Conservation (phyloP, 2,888 invertebrate genomes). For the Ctenicera cuprea region DNA sequence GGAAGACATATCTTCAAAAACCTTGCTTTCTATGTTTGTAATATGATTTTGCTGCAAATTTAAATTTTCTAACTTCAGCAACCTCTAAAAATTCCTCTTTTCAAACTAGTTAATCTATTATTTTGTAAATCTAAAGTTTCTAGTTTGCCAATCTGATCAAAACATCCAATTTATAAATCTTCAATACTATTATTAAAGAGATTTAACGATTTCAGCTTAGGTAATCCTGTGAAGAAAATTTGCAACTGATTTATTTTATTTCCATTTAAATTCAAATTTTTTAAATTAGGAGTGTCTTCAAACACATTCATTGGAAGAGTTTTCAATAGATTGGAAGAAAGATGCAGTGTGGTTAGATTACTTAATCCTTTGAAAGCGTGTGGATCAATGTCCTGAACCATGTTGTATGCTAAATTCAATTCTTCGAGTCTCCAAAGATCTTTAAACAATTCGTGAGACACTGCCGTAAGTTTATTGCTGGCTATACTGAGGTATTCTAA, state of each 20-base stretch:
- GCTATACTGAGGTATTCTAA: constrained; percentile 4
- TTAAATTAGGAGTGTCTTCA: neutral
- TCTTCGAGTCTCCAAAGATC: neutral
- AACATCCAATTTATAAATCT: constrained; percentile 47
- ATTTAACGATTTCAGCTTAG: neutral
- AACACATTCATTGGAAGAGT: neutral
- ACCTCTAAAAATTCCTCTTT: constrained; percentile 47
- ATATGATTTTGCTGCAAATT: constrained; percentile 49
- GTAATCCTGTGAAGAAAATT: neutral
- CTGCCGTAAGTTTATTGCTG: constrained; percentile 1
- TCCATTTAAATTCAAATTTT: neutral
- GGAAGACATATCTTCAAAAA: constrained; percentile 36
- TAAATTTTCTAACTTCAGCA: constrained; percentile 45
- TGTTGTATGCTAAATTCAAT: constrained; percentile 14
- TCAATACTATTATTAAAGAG: constrained; percentile 46
- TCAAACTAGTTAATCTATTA: constrained; percentile 47
- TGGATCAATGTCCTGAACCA: neutral
- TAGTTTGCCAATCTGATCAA: constrained; percentile 49
- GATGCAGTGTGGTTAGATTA: constrained; percentile 45
- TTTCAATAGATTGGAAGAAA: constrained; percentile 24
- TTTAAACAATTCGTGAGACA: constrained; percentile 1
- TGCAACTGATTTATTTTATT: neutral
- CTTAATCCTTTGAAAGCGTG: constrained; percentile 41
- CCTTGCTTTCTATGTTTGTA: constrained; percentile 38
- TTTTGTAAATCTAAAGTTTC: constrained; percentile 47